Conservation (phyloP, 92 coral and sea anemone species). For the Phenganax subtilis region DNA sequence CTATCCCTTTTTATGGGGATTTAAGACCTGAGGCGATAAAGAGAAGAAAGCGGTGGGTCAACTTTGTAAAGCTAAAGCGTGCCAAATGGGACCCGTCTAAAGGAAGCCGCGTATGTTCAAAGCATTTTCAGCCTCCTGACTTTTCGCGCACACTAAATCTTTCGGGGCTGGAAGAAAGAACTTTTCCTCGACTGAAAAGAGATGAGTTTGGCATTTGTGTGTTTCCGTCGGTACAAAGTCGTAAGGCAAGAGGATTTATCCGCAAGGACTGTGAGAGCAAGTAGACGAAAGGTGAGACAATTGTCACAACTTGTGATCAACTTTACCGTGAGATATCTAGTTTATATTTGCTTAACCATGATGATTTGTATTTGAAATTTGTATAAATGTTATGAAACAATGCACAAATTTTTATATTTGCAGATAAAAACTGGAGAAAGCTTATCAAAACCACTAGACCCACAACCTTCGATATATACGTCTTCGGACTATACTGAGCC, state of each 20-base stretch:
- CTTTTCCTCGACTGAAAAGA: conserved; percentile 2
- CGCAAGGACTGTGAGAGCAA: neutral
- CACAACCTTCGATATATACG: too few species aligned
- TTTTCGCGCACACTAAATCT: conserved; percentile 10
- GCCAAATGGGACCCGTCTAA: conserved; percentile 15
- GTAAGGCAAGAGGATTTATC: neutral
- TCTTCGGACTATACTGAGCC: too few species aligned
- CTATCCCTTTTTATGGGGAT: neutral
- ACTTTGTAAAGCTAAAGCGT: conserved; percentile 16
- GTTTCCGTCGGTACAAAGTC: neutral
- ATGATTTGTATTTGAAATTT: neutral
- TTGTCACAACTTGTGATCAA: neutral
- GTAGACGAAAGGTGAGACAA: neutral
- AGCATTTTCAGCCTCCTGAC: conserved; percentile 16
- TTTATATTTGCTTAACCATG: neutral
- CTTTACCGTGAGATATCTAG: too few species aligned
- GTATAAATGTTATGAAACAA: neutral
- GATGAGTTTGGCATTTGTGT: conserved; percentile 11
- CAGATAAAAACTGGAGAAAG: too few species aligned
- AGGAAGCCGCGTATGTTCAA: conserved; percentile 4
- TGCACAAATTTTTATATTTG: neutral
- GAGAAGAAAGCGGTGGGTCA: conserved; percentile 17
- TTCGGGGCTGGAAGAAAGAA: neutral
- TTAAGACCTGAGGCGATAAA: conserved; percentile 1
- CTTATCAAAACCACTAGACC: too few species aligned